Conservation (phyloP, 2,113 vertebrate species). For the Scophthalmus maximus region DNA sequence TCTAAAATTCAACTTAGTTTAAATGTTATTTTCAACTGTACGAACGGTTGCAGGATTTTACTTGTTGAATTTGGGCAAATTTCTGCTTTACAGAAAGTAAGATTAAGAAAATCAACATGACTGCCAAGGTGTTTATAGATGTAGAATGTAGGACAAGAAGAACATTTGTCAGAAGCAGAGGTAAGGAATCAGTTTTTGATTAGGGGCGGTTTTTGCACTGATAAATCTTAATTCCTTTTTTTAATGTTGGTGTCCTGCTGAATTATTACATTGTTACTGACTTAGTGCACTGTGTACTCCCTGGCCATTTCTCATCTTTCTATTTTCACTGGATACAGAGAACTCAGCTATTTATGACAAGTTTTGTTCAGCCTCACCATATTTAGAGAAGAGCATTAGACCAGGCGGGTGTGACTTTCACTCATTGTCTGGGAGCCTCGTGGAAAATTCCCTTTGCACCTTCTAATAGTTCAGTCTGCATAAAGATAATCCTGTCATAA, state of each 20-base stretch:
- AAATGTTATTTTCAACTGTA: too few relatives aligned
- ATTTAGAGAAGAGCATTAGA: neutral
- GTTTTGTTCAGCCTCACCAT: neutral
- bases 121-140: neutral
- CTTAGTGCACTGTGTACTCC: too few relatives aligned
- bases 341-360: neutral
- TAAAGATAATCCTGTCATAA: conserved; percentile 37
- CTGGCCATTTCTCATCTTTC: neutral
- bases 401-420: conserved; percentile 28
- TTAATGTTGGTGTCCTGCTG: too few relatives aligned
- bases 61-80: too few relatives aligned
- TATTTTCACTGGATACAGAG: neutral
- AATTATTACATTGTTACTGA: too few relatives aligned
- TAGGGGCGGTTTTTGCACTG: too few relatives aligned
- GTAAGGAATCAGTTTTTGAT: too few relatives aligned
- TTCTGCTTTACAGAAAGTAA: too few relatives aligned
- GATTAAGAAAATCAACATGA: neutral
- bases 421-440: neutral
- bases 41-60: too few relatives aligned
- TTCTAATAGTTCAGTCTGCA: conserved; percentile 31
- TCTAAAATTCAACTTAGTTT: too few relatives aligned
- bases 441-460: conserved; percentile 11
- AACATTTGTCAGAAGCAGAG: too few relatives aligned
- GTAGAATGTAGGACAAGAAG: neutral
- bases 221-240: too few relatives aligned